Evolutionary conservation across 2,888 invertebrate genomes (phyloP), one percentile per base, ranked within the genome.

Genomic region (Octonoba sinensis): DNA sequence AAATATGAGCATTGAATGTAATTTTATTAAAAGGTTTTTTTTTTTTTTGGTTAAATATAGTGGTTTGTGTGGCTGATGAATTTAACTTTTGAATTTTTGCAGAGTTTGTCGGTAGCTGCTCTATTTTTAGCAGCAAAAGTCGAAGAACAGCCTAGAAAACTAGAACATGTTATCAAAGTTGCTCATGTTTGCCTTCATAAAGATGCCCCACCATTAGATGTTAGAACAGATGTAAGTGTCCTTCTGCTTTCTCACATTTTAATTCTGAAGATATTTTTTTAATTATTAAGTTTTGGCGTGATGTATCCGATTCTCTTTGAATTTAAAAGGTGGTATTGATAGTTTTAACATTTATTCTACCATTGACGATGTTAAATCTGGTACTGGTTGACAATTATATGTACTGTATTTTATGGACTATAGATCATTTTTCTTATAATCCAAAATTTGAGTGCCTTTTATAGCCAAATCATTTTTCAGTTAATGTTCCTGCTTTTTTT

Each of bases 101-200:
- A 91, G 90, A 93, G 95, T 73, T 95, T 99, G 89, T 96, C 97
- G 13, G 93, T 97, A 4, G 97, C 98, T 4, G 94, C 97, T 73
- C 91, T 99, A 69, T 99, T 99, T 90, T 91, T 99, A 86, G 97
- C 99, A 83, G 98, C 98, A 84, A 99, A 99, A 91, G 96, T 98
- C 67, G 99, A 99, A 90, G 99, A 99, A 88, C 98, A 98, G 89
- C 99, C 99, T 0, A 91, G 98, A 66, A 99, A 99, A 90, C 89
- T 99, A 89, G 98, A 99, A 90, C 96, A 98, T 91, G 96, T 99
- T 66, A 97, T 99, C 88, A 94, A 94, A 90, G 94, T 96, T 76
- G 94, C 96, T 84, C 94, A 96, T 88, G 92, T 94, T 86, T 96
- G 96, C 90, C 92, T 96, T 87, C 93, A 95, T 89, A 87, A 89